A percentile compares a stretch with the other conserved stretches of the same genome.
Evolutionary conservation across 2,797 vertebrate genomes (phyloP).

Genomic region (Austrolebias charrua): DNA sequence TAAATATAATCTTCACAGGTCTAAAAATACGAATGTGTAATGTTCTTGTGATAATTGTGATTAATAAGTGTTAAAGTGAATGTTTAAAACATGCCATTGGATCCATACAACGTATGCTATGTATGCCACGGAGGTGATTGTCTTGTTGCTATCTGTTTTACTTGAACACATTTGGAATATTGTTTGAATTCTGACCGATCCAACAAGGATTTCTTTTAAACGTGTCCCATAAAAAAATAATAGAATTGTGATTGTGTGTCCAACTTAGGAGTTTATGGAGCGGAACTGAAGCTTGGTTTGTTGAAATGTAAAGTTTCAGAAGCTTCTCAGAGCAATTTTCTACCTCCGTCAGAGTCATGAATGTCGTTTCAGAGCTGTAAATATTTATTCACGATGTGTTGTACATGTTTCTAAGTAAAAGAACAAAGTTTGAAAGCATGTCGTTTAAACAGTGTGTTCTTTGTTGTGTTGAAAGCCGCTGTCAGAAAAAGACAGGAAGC

Average conservation of each 20-base stretch:
- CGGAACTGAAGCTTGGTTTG: not conserved
- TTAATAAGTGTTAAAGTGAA: conserved; percentile 21
- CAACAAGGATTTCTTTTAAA: not conserved
- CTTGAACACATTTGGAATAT: no score
- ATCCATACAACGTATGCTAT: conserved; percentile 5
- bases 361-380: conserved; percentile 50
- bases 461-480: not conserved
- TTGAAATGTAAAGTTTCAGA: conserved; percentile 12
- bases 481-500: not conserved
- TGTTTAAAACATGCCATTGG: conserved; percentile 31
- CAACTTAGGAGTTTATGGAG: not conserved
- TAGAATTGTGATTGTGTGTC: no score
- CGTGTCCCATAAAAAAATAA: no score
- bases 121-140: no score
- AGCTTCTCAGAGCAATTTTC: conserved; percentile 24
- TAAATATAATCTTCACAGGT: conserved; percentile 23
- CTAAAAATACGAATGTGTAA: conserved; percentile 17
- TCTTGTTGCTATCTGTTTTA: not conserved
- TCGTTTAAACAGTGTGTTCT: conserved; percentile 4
- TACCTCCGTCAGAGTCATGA: conserved; percentile 57
- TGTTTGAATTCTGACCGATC: not conserved
- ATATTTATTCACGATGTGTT: conserved; percentile 38
- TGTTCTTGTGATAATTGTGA: conserved; percentile 9
- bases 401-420: conserved; percentile 43
- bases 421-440: conserved; percentile 15